Conservation (phyloP, 1,140 invertebrate species). For the Aphidius gifuensis region DNA sequence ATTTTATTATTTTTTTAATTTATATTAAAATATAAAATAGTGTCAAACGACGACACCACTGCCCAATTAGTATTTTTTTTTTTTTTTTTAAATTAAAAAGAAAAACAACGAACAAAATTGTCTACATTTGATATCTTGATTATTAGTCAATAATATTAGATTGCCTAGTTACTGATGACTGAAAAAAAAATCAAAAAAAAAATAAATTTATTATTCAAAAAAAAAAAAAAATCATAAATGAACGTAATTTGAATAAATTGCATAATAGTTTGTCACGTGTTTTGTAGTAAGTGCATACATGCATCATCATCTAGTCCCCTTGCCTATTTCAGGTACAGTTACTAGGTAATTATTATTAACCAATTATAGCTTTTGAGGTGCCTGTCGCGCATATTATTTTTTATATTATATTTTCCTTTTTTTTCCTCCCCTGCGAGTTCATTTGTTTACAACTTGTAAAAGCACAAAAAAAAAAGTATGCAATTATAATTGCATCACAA, state of each 20-base stretch:
- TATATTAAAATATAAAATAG: too few relatives aligned
- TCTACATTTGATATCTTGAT: too few relatives aligned
- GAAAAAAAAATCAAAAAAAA: slow-evolving; percentile 15
- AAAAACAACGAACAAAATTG: too few relatives aligned
- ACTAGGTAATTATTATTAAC: slow-evolving; percentile 11
- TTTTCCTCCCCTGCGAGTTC: neutral
- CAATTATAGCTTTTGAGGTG: slow-evolving; percentile 2
- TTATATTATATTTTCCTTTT: neutral
- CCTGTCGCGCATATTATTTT: slow-evolving; percentile 8
- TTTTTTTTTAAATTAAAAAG: too few relatives aligned
- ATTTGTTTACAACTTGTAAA: slow-evolving; percentile 11
- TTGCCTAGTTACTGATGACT: slow-evolving; percentile 16
- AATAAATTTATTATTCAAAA: too few relatives aligned
- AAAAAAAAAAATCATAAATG: neutral
- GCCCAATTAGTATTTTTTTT: too few relatives aligned
- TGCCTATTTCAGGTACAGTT: slow-evolving; percentile 9
- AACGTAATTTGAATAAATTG: too few relatives aligned
- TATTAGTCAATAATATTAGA: slow-evolving; percentile 11
- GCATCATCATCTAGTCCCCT: slow-evolving; percentile 14
- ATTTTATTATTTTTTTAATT: too few relatives aligned
- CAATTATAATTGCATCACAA: too few relatives aligned
- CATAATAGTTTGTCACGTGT: too few relatives aligned
- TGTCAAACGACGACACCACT: too few relatives aligned
- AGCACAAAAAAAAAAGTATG: slow-evolving; percentile 2
- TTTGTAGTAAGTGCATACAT: slow-evolving; percentile 6